phyloP scores from a whole-genome alignment of 2,797 vertebrate species.

The Lutjanus argentimaculatus region DNA sequence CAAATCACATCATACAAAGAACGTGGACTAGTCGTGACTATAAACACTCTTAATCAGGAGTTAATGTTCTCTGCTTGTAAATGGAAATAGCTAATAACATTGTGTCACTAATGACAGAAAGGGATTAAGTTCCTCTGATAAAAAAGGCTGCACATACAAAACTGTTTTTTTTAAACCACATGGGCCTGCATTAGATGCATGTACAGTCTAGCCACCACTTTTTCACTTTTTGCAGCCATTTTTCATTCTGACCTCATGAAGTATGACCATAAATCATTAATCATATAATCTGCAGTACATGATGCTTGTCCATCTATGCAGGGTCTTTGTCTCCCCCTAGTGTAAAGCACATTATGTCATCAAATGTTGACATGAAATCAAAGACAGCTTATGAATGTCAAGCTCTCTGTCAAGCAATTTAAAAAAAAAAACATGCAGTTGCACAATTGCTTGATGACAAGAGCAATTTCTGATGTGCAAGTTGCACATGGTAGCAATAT shows the following conservation, averaged over 20 bases:
- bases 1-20: conserved; percentile 32
- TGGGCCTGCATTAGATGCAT: too few relatives aligned
- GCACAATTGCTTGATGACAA: background rate
- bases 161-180: too few relatives aligned
- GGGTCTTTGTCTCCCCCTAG: conserved; percentile 86
- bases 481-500: conserved; percentile 1
- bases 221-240: conserved; percentile 3
- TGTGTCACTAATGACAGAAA: conserved; percentile 8
- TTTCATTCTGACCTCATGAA: conserved; percentile 26
- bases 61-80: conserved; percentile 21
- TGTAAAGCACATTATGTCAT: conserved; percentile 73
- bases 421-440: background rate
- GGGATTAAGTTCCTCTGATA: background rate
- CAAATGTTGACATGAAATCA: conserved; percentile 53
- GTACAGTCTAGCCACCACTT: background rate
- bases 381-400: conserved; percentile 14
- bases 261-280: conserved; percentile 49
- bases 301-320: conserved; percentile 45
- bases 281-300: conserved; percentile 34
- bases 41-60: conserved; percentile 30
- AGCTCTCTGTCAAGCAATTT: background rate
- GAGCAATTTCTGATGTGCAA: background rate
- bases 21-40: background rate
- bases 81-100: conserved; percentile 21
- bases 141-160: background rate